These are phyloP conservation scores for Tenualosa ilisha DNA, from an alignment of 2,797 vertebrate species.

Conservation along the genomic window DNA sequence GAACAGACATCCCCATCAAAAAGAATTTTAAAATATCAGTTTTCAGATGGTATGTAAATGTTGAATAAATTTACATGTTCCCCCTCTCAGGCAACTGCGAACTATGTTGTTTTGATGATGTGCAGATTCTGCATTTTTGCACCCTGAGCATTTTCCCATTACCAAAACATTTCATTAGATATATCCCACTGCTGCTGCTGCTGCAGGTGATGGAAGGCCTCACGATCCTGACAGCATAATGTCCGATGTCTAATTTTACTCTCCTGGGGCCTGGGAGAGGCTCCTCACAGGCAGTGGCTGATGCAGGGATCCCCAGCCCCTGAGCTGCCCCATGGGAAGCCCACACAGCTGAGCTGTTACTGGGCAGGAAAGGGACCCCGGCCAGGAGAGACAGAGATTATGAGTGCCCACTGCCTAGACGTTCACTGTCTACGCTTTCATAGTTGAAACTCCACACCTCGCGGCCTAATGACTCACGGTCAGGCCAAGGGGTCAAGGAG, in stretches of 20 bases:
- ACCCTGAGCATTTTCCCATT: background rate
- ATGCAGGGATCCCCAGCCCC: background rate
- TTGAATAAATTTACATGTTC: slow-evolving; percentile 3
- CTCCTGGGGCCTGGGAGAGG: background rate
- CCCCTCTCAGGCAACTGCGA: background rate
- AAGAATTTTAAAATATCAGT: background rate
- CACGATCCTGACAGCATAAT: background rate
- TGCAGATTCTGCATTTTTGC: background rate
- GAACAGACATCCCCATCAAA: slow-evolving; percentile 1
- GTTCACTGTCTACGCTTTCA: background rate
- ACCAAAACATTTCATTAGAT: background rate
- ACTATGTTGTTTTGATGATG: slow-evolving; percentile 26
- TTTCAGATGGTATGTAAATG: slow-evolving; percentile 11
- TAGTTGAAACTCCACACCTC: slow-evolving; percentile 26
- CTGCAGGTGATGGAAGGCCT: background rate
- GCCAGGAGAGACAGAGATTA: background rate
- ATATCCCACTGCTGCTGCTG: background rate
- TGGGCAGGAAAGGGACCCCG: background rate
- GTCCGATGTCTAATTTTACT: background rate
- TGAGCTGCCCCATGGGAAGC: background rate
- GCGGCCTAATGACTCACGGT: slow-evolving; percentile 16
- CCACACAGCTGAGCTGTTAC: background rate
- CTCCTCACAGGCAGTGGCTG: background rate
- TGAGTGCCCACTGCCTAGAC: background rate
- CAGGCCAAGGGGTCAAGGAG: slow-evolving; percentile 31